Conservation (phyloP, 2,797 vertebrate genomes). For the Moxostoma hubbsi region DNA sequence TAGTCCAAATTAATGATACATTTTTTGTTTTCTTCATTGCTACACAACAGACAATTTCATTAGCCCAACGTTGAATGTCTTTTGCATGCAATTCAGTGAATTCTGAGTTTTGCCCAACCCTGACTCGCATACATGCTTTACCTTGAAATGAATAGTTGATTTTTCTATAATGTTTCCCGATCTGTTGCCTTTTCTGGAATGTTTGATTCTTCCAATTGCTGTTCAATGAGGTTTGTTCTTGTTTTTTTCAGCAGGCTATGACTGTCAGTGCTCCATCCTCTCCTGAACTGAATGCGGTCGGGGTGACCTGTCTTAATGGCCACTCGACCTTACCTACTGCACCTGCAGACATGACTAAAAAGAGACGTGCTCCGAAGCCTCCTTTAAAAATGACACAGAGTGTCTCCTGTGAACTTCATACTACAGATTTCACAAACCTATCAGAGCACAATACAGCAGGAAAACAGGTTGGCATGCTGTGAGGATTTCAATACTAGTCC, state of each 20-base stretch:
- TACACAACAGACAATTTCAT: too few relatives aligned
- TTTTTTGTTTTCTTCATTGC: too few relatives aligned
- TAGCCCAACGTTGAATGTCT: too few relatives aligned
- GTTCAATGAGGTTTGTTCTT: background rate
- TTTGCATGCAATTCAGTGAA: too few relatives aligned
- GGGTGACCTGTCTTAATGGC: constrained; percentile 52
- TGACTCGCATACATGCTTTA: too few relatives aligned
- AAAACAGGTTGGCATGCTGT: constrained; percentile 75
- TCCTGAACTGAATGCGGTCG: constrained; percentile 69
- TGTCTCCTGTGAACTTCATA: constrained; percentile 69
- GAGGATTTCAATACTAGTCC: background rate
- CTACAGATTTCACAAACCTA: constrained; percentile 47
- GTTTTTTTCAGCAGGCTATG: constrained; percentile 68
- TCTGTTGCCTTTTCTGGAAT: too few relatives aligned
- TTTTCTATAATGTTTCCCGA: too few relatives aligned
- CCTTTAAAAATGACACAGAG: constrained; percentile 80
- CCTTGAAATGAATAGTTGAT: too few relatives aligned
- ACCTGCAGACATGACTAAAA: constrained; percentile 81
- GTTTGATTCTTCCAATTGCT: too few relatives aligned
- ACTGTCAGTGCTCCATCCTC: constrained; percentile 80
- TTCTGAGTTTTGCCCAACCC: too few relatives aligned
- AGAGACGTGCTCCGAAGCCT: constrained; percentile 87
- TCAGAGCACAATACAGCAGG: constrained; percentile 33
- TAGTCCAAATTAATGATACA: too few relatives aligned
- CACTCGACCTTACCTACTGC: constrained; percentile 71